Conservation (phyloP, 92 coral and sea anemone genomes). For the Hydrozoanthus gracilis region DNA sequence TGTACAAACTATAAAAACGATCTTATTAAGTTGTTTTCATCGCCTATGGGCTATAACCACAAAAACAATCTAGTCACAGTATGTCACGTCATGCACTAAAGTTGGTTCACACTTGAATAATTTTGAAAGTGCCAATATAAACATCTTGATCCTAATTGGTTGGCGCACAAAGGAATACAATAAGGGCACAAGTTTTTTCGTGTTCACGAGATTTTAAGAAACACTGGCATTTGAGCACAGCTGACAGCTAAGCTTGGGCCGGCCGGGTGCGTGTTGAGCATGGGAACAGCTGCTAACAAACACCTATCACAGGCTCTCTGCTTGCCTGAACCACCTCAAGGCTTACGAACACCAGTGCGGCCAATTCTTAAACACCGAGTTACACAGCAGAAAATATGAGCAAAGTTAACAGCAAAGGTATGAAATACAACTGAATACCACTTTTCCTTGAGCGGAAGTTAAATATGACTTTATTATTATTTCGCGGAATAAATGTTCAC, state of each 20-base stretch:
- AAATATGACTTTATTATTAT: not conserved
- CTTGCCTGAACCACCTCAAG: not conserved
- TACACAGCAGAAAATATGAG: conserved; percentile 8
- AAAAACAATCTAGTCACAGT: not conserved
- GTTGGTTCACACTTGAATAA: not conserved
- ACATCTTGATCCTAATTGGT: conserved; percentile 11
- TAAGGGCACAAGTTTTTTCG: conserved; percentile 25
- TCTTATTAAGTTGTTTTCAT: not conserved
- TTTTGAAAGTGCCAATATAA: not conserved
- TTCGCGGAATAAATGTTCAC: not conserved
- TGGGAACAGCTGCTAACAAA: not conserved
- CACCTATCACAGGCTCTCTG: not conserved
- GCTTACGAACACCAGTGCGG: not conserved
- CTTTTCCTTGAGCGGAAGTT: conserved; percentile 5
- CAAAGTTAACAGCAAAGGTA: conserved; percentile 6
- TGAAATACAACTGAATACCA: not conserved
- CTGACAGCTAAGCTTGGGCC: not conserved
- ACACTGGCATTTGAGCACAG: not conserved
- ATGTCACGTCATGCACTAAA: too few relatives aligned
- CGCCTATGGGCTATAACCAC: too few relatives aligned
- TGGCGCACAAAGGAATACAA: not conserved
- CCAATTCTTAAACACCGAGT: not conserved
- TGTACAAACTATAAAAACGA: not conserved
- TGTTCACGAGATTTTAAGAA: conserved; percentile 13
- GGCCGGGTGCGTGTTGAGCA: not conserved